A percentile compares a stretch with the other conserved stretches of the same genome.
These are phyloP conservation scores for Ypsolopha sequella DNA, from an alignment of 2,888 invertebrate species.

Conservation along the genomic window DNA sequence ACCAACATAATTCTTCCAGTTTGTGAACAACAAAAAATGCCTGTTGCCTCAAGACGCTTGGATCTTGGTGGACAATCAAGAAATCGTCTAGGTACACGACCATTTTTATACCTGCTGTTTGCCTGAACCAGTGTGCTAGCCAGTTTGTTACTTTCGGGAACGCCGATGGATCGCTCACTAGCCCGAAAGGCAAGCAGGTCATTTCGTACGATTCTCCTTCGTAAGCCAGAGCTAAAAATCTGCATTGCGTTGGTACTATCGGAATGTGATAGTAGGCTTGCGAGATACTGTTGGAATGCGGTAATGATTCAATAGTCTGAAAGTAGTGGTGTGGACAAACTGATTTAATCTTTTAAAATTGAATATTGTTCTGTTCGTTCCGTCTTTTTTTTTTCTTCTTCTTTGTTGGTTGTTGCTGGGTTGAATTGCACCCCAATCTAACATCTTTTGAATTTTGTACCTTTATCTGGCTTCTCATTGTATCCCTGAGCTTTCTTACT, in stretches of 20 bases:
- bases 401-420: background rate
- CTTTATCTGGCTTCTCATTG: too few relatives aligned
- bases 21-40: background rate
- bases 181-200: background rate
- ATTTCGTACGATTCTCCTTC: background rate
- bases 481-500: too few relatives aligned
- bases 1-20: slow-evolving; percentile 11
- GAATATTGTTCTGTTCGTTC: background rate
- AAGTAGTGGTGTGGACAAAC: background rate
- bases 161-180: slow-evolving; percentile 7
- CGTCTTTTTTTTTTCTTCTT: background rate
- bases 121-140: slow-evolving; percentile 12
- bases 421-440: background rate
- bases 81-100: slow-evolving; percentile 15
- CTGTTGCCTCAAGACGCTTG: slow-evolving; percentile 1
- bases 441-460: too few relatives aligned
- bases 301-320: background rate
- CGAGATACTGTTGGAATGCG: background rate
- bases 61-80: slow-evolving; percentile 11
- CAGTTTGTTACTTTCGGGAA: slow-evolving; percentile 13
- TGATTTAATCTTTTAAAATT: background rate
- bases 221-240: background rate
- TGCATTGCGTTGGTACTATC: background rate
- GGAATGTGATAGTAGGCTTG: background rate
- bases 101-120: slow-evolving; percentile 7